Evolutionary conservation across 2,113 vertebrate species (phyloP).

Genomic region (Tympanuchus pallidicinctus): DNA sequence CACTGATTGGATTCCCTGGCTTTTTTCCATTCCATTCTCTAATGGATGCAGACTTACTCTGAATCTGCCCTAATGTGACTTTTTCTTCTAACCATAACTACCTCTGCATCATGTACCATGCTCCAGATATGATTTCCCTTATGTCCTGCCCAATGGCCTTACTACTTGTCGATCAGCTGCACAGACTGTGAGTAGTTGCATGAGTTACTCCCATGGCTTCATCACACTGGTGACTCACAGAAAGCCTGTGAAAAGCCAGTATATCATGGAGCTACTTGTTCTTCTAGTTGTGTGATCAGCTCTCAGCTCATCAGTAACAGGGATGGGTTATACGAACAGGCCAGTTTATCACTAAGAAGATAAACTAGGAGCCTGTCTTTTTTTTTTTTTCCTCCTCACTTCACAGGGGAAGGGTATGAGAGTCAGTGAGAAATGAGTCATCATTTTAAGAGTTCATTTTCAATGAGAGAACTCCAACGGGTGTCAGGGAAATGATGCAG

Average conservation of each 20-base stretch:
- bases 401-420: neutral
- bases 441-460: constrained; percentile 18
- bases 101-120: neutral
- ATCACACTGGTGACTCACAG: constrained; percentile 51
- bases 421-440: neutral
- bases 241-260: constrained; percentile 1
- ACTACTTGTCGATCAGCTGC: neutral
- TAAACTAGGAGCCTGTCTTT: neutral
- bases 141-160: neutral
- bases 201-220: constrained; percentile 44
- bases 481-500: neutral
- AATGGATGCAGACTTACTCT: neutral
- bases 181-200: neutral
- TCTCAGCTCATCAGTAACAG: constrained; percentile 26
- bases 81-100: neutral
- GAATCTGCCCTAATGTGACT: neutral
- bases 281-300: neutral
- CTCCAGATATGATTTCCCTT: neutral
- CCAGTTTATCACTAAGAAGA: constrained; percentile 9
- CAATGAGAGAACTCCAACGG: neutral
- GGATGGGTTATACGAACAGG: neutral
- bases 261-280: constrained; percentile 36
- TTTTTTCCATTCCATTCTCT: constrained; percentile 10
- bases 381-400: rapidly evolving
- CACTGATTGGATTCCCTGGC: constrained; percentile 29